These are phyloP conservation scores for Addax nasomaculatus DNA, from an alignment of 2,113 vertebrate species.

Conservation along the genomic window DNA sequence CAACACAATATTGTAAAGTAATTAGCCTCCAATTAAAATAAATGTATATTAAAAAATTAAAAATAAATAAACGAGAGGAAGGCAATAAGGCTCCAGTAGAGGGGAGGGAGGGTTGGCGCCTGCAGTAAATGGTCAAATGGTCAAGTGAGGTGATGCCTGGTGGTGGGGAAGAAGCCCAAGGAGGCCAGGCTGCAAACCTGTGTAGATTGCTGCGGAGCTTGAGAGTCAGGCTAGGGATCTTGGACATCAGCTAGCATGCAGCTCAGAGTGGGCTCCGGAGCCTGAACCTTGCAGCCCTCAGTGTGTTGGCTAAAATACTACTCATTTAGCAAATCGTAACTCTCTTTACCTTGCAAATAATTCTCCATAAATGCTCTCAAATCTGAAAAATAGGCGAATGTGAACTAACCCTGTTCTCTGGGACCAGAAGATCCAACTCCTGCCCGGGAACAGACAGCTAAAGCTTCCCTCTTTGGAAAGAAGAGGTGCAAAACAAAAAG, in stretches of 20 bases:
- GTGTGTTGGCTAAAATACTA: not conserved
- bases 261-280: rapidly evolving
- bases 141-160: rapidly evolving
- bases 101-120: not conserved
- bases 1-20: no score
- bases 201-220: not conserved
- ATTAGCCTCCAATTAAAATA: no score
- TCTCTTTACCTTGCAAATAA: not conserved
- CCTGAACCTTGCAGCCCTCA: not conserved
- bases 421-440: not conserved
- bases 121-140: not conserved
- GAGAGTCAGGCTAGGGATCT: not conserved
- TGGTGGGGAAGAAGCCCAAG: not conserved
- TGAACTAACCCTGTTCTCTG: not conserved
- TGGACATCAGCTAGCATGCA: not conserved
- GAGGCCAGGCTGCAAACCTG: not conserved
- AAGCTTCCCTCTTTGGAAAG: not conserved
- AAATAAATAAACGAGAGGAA: not conserved
- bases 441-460: not conserved
- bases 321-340: not conserved
- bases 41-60: no score
- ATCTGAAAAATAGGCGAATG: not conserved
- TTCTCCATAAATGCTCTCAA: not conserved
- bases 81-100: not conserved
- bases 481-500: not conserved